Evolutionary conservation across 2,888 invertebrate species (phyloP).

Genomic region (Lasiommata megera): DNA sequence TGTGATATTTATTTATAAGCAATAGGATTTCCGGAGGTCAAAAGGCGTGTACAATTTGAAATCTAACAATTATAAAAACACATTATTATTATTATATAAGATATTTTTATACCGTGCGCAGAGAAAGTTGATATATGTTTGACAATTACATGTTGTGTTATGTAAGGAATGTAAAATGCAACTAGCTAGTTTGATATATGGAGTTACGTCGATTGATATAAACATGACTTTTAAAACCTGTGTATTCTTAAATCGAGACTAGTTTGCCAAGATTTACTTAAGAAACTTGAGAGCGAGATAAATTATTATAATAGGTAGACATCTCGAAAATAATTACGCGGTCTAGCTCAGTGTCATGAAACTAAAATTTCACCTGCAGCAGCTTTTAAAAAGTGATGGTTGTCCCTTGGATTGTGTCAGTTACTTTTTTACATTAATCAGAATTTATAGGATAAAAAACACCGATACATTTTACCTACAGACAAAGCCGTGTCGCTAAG

Average conservation of each 20-base stretch:
- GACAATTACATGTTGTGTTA: conserved; percentile 28
- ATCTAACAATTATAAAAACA: conserved; percentile 33
- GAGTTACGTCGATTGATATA: not conserved
- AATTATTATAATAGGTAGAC: no score
- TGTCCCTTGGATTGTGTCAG: no score
- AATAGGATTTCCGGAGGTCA: conserved; percentile 22
- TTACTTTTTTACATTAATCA: no score
- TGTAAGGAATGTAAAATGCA: conserved; percentile 19
- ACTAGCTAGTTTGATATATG: conserved; percentile 5
- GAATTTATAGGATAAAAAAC: not conserved
- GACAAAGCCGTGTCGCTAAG: no score
- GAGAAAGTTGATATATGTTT: conserved; percentile 36
- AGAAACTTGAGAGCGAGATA: no score
- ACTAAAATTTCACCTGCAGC: no score
- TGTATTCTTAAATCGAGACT: no score
- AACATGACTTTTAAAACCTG: no score
- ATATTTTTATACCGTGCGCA: conserved; percentile 23
- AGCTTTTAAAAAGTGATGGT: no score
- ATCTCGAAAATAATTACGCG: no score
- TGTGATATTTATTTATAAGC: conserved; percentile 3
- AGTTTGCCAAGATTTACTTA: no score
- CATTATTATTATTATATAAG: conserved; percentile 26
- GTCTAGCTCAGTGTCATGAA: no score
- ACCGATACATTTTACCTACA: not conserved
- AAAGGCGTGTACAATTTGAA: conserved; percentile 20